Evolutionary conservation across 2,888 invertebrate genomes (phyloP).

Genomic region (Eupsilia transversa): DNA sequence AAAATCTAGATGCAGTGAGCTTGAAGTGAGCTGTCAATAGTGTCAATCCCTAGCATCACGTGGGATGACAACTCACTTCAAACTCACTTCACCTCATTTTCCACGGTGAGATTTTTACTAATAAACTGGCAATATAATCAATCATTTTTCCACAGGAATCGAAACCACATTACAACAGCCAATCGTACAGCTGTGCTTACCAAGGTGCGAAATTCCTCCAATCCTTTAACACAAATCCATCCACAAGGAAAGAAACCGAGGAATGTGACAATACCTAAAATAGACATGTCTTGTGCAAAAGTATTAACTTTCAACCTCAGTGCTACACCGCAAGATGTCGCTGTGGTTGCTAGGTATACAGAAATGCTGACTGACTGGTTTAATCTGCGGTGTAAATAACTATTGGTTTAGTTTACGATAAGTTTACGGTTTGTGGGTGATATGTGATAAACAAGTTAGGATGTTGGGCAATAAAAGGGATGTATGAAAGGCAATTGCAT

Average conservation of each 20-base stretch:
- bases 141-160: not conserved
- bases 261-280: conserved; percentile 50
- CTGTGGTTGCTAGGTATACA: conserved; percentile 33
- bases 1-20: too few relatives aligned
- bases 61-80: too few relatives aligned
- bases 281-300: conserved; percentile 27
- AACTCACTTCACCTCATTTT: too few relatives aligned
- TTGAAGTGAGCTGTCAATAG: too few relatives aligned
- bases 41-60: too few relatives aligned
- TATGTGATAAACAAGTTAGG: not conserved
- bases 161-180: not conserved
- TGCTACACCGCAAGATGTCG: conserved; percentile 45
- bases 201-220: conserved; percentile 18
- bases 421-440: not conserved
- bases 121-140: not conserved
- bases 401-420: conserved; percentile 15
- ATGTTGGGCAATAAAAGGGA: too few relatives aligned
- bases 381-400: conserved; percentile 43
- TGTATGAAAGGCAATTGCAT: too few relatives aligned
- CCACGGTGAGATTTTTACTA: too few relatives aligned
- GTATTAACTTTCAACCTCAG: conserved; percentile 57
- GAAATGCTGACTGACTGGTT: conserved; percentile 65
- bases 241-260: conserved; percentile 24
- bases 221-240: conserved; percentile 6
- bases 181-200: not conserved